Base-by-base conservation (phyloP, 2,888 invertebrate genomes). In the Drosophila ustulata region DNA sequence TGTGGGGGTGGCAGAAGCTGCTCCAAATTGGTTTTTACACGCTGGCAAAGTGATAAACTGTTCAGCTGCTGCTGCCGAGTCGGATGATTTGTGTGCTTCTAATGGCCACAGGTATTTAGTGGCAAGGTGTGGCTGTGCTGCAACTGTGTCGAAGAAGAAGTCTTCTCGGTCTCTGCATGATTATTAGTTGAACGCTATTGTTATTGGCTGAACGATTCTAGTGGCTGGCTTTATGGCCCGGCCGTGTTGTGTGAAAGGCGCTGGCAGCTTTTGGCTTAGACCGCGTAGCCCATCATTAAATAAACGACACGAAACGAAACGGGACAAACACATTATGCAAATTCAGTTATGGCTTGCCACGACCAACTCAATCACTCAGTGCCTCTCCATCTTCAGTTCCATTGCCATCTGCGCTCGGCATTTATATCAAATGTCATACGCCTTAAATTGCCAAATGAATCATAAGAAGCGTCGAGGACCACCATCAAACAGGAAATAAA, bases 401-500 rank as follows among this genome's bases (percentile, higher is more conserved):
- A 57, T 37, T 37, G 18, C 18, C 45, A 52, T 46, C 46, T 39
- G 59, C 65, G 66, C 67, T 66, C 71, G 78, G 63, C 88, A 89
- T 89, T 83, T 85, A 88, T 83, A 89, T 89, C 73, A 82, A 89
- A 89, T 83, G 89, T 88, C 83, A 78, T 75, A 78, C 56, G 81
- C 71, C 75, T 75, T 75, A 73, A 89, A 89, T 84, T 89, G 89
- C 75, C 82, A 83, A 85, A 89, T 85, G 85, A 88, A 89, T 89
- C 90, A 85, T 89, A 75, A 69, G 66, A 52, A 71, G 46, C 56
- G 46, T 32, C 45, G 45, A 66, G 65, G 82, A 82, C 82, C 83
- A 83, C 83, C 89, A 68, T 67, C 71, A 89, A 88, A 89, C 90
- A 89, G 90, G 90, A 85, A 88, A 88, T 85, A 84, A 77, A 81